Conservation (phyloP, 2,888 invertebrate species). For the Protophormia terraenovae region DNA sequence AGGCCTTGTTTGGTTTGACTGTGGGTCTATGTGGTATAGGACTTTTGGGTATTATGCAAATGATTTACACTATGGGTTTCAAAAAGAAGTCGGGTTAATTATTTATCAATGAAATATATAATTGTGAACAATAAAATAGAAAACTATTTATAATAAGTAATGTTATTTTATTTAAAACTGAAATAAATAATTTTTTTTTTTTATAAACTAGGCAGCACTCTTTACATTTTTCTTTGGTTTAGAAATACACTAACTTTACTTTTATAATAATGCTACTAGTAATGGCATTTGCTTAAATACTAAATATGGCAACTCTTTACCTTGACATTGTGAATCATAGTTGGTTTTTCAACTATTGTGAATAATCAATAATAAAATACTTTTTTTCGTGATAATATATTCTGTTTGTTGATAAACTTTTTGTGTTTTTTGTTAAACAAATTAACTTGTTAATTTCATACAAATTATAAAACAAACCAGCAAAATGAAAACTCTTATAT, state of each 20-base stretch:
- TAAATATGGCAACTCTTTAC: background rate
- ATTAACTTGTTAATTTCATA: background rate
- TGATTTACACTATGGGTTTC: conserved; percentile 79
- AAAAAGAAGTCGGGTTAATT: conserved; percentile 76
- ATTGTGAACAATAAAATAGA: conserved; percentile 4
- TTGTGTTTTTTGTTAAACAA: conserved; percentile 41
- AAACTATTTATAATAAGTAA: background rate
- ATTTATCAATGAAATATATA: background rate
- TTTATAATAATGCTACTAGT: background rate
- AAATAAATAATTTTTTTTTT: background rate
- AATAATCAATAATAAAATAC: conserved; percentile 32
- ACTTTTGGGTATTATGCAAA: conserved; percentile 74
- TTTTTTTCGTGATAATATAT: conserved; percentile 32
- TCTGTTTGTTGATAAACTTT: conserved; percentile 47
- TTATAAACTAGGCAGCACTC: background rate
- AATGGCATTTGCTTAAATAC: background rate
- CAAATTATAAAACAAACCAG: background rate
- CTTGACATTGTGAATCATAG: conserved; percentile 11
- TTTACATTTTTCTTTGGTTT: background rate
- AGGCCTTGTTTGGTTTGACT: conserved; percentile 78
- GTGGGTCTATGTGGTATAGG: conserved; percentile 79
- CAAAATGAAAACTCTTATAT: conserved; percentile 10
- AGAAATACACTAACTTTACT: background rate
- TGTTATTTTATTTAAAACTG: background rate
- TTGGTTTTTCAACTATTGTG: conserved; percentile 19